Conservation (phyloP, 2,113 vertebrate species). For the Centropus bengalensis region DNA sequence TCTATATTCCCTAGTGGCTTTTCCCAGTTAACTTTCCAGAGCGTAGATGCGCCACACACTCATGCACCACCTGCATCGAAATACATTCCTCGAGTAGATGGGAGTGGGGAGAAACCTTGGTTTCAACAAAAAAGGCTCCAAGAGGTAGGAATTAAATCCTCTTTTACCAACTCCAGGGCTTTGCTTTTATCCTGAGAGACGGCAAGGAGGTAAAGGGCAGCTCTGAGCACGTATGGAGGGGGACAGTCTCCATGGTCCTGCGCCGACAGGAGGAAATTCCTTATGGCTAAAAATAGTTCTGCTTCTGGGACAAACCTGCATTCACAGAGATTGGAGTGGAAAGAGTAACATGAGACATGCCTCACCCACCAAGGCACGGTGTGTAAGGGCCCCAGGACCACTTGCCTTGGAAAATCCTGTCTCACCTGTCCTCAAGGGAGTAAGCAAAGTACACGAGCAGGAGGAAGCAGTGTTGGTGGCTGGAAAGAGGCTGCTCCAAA, state of each 20-base stretch:
- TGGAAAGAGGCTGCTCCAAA: constrained; percentile 76
- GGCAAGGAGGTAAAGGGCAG: constrained; percentile 88
- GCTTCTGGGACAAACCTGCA: constrained; percentile 87
- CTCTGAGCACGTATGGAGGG: constrained; percentile 78
- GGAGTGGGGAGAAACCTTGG: background rate
- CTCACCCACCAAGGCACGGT: background rate
- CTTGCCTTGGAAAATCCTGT: background rate
- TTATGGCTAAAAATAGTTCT: constrained; percentile 82
- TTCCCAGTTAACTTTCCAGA: constrained; percentile 25
- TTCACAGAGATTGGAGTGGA: constrained; percentile 28
- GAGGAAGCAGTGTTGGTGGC: constrained; percentile 84
- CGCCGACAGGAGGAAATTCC: constrained; percentile 79
- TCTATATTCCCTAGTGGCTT: background rate
- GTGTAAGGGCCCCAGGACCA: background rate
- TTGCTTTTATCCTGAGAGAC: constrained; percentile 82
- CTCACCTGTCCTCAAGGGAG: constrained; percentile 86
- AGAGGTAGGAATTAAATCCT: background rate
- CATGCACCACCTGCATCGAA: constrained; percentile 9
- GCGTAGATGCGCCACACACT: background rate
- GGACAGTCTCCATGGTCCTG: constrained; percentile 77
- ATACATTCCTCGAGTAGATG: background rate
- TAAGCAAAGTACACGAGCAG: constrained; percentile 83
- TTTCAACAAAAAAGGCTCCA: background rate
- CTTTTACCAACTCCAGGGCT: constrained; percentile 79
- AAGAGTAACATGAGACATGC: background rate